phyloP scores from a whole-genome alignment of 2,113 vertebrate species.

The Ia io region DNA sequence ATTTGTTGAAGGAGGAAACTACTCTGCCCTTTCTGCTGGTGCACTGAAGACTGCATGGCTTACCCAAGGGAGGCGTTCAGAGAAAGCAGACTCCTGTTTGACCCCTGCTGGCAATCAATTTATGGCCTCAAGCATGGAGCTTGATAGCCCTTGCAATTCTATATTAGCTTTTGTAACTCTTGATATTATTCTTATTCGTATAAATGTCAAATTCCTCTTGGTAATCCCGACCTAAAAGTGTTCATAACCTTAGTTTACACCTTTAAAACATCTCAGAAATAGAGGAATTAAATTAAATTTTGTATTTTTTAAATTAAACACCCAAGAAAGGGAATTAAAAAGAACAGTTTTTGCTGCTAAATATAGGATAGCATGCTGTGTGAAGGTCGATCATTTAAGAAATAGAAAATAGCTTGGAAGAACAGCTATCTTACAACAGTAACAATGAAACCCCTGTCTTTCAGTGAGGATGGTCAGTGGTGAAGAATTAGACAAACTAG shows the following conservation, averaged over 20 bases:
- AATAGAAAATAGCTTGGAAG: background rate
- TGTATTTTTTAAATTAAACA: conserved; percentile 39
- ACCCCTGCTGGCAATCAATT: conserved; percentile 48
- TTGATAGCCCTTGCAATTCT: background rate
- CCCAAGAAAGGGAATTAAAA: background rate
- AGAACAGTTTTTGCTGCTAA: background rate
- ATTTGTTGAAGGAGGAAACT: conserved; percentile 26
- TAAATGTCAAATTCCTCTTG: conserved; percentile 58
- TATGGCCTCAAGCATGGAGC: background rate
- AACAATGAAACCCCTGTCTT: background rate
- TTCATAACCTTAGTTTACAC: conserved; percentile 41
- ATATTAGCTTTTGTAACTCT: conserved; percentile 26
- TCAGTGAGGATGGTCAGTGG: background rate
- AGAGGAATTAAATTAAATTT: conserved; percentile 36
- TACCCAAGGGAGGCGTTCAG: background rate
- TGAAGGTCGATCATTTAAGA: background rate
- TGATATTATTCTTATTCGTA: conserved; percentile 62
- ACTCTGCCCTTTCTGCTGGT: background rate
- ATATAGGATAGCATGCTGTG: background rate
- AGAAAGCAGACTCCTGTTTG: background rate
- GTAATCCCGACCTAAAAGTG: conserved; percentile 35
- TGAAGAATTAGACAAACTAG: background rate
- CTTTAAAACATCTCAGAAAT: conserved; percentile 42
- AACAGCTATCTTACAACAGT: background rate
- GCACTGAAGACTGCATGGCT: background rate